Evolutionary conservation across 2,113 vertebrate species (phyloP).

Genomic region (Zingel zingel): DNA sequence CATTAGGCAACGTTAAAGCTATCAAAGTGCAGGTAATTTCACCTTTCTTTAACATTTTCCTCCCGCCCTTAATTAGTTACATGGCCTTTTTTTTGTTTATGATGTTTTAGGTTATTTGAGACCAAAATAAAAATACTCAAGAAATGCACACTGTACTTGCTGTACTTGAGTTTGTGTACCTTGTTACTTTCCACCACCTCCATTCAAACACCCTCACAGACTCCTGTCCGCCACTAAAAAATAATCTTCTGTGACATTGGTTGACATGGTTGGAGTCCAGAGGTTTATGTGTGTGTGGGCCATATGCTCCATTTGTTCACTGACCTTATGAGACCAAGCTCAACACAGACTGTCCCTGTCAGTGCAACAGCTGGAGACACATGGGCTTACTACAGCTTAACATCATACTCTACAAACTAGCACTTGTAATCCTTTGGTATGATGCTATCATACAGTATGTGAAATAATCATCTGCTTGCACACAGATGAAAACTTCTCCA

Average conservation of each 20-base stretch:
- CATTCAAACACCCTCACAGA: not conserved
- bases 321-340: constrained; percentile 47
- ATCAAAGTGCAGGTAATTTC: not conserved
- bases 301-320: constrained; percentile 53
- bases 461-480: constrained; percentile 16
- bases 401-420: constrained; percentile 11
- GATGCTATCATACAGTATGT: not conserved
- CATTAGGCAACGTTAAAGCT: not conserved
- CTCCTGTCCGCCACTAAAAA: not conserved
- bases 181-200: not conserved
- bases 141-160: not conserved
- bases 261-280: constrained; percentile 41
- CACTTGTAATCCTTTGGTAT: constrained; percentile 1
- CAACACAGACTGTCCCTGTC: constrained; percentile 27
- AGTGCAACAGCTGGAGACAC: constrained; percentile 49
- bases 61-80: no score
- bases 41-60: no score
- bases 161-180: not conserved
- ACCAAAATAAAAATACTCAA: not conserved
- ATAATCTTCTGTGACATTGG: constrained; percentile 21
- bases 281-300: constrained; percentile 40
- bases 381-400: not conserved
- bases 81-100: not conserved
- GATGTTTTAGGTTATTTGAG: not conserved
- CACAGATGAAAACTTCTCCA: constrained; percentile 2